Evolutionary conservation across 2,113 vertebrate species (phyloP), one percentile per base, ranked within the genome.

Genomic region (Bubalus kerabau): DNA sequence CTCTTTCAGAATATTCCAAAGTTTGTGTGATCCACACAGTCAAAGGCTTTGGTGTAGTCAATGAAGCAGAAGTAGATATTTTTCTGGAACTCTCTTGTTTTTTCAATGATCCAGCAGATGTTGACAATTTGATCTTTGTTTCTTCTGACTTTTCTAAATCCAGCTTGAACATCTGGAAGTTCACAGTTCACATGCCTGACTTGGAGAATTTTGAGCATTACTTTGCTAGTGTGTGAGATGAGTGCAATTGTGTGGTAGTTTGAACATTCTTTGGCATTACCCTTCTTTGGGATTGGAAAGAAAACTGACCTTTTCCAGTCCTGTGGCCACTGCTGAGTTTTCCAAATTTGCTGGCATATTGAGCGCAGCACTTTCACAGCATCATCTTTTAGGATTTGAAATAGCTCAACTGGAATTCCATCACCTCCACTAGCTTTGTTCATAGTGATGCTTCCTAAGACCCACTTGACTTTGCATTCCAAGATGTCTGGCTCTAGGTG

Each of bases 11-110:
- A 71, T 36, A 23, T 36, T 21, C 19, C 64, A 71, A 11, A 23
- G n/a, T 36, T 36, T 36, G 19, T 71, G n/a, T 36, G n/a, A 36
- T 71, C 17, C 16, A 36, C n/a, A 36, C 17, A 12, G 64, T 71
- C 36, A 71, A 71, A 71, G n/a, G n/a, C 19, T 36, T 71, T 71
- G 64, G 64, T 0, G 0, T 36, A 71, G 64, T 36, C n/a, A 36
- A 6, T 71, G 19, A 21, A 71, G 17, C 8, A 36, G 64, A 36
- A 71, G 19, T 71, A 71, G n/a, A 71, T 36, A 19, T 71, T 71
- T 71, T 36, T 71, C 19, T 71, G 64, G n/a, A 71, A 36, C 19
- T 71, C 64, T 71, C n/a, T 71, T 71, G 19, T n/a, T 71, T 71
- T 71, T 36, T 71, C 2, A 0, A 36, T 71, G 64, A 36, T 36